Conservation (phyloP, 2,797 vertebrate species). For the Salarias fasciatus region DNA sequence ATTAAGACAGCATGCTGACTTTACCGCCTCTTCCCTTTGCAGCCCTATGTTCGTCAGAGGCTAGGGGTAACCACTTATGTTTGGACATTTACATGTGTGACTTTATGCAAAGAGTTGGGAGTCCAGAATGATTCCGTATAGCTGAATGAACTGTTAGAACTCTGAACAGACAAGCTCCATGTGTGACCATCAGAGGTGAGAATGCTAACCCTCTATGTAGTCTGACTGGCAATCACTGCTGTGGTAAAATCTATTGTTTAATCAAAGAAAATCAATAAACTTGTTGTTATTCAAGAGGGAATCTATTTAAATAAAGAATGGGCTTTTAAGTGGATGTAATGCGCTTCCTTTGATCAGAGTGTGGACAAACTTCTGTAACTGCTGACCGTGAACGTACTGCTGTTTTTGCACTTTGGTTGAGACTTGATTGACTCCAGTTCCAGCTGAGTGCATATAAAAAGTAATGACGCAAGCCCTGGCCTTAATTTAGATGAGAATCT, state of each 20-base stretch:
- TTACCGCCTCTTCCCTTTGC: too few species aligned
- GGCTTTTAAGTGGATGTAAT: slow-evolving; percentile 25
- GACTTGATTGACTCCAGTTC: slow-evolving; percentile 22
- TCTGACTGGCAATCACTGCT: slow-evolving; percentile 12
- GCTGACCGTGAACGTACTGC: slow-evolving; percentile 20
- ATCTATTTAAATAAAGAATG: slow-evolving; percentile 35
- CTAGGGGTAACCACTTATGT: too few species aligned
- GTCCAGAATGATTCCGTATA: too few species aligned
- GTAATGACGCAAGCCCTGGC: slow-evolving; percentile 23
- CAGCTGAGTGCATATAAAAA: slow-evolving; percentile 21
- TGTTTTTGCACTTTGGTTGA: slow-evolving; percentile 17
- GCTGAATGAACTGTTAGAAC: too few species aligned
- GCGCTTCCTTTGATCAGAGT: slow-evolving; percentile 25
- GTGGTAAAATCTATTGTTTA: slow-evolving; percentile 32
- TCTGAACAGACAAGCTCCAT: too few species aligned
- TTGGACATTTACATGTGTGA: too few species aligned
- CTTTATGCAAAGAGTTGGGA: too few species aligned
- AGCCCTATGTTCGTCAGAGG: too few species aligned
- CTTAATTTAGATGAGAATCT: slow-evolving; percentile 38
- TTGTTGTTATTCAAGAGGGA: slow-evolving; percentile 36
- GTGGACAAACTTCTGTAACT: slow-evolving; percentile 20
- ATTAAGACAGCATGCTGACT: too few species aligned
- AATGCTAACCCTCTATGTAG: background rate
- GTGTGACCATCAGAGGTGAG: too few species aligned
- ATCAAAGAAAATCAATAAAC: slow-evolving; percentile 47